Evolutionary conservation across 2,888 invertebrate species (phyloP).

Genomic region (Ophraella communa): DNA sequence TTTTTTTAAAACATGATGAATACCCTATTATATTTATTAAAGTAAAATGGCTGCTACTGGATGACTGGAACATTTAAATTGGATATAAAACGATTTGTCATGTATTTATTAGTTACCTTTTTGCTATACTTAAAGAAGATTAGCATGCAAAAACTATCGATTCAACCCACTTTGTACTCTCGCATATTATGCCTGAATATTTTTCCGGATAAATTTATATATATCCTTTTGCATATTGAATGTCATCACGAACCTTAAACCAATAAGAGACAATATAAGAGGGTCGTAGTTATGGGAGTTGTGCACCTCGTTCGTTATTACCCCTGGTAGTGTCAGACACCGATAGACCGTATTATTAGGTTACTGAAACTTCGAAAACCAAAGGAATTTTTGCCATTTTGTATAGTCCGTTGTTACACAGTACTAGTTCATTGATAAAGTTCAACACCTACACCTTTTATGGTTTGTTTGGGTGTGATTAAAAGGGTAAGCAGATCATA

Average conservation of each 20-base stretch:
- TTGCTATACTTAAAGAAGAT: neutral
- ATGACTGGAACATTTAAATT: neutral
- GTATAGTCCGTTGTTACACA: constrained; percentile 9
- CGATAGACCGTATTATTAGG: constrained; percentile 41
- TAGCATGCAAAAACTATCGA: constrained; percentile 32
- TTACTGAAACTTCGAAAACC: constrained; percentile 26
- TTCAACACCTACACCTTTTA: constrained; percentile 4
- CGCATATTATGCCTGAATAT: constrained; percentile 15
- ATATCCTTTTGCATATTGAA: constrained; percentile 27
- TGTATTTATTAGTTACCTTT: neutral
- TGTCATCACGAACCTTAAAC: constrained; percentile 31
- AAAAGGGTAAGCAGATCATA: constrained; percentile 5
- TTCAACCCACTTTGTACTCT: constrained; percentile 23
- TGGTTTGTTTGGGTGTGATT: constrained; percentile 21
- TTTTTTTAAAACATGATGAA: neutral
- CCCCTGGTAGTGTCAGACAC: constrained; percentile 39
- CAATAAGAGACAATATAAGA: constrained; percentile 1
- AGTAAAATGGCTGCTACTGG: no score
- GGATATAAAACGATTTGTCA: neutral
- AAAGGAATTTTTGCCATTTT: constrained; percentile 32
- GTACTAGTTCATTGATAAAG: constrained; percentile 15
- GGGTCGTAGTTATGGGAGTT: neutral
- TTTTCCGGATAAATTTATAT: constrained; percentile 23
- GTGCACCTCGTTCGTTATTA: constrained; percentile 4
- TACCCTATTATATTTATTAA: no score